A percentile compares a stretch with the other conserved stretches of the same genome.
Evolutionary conservation across 2,113 vertebrate species (phyloP).

Genomic region (Bucco capensis): DNA sequence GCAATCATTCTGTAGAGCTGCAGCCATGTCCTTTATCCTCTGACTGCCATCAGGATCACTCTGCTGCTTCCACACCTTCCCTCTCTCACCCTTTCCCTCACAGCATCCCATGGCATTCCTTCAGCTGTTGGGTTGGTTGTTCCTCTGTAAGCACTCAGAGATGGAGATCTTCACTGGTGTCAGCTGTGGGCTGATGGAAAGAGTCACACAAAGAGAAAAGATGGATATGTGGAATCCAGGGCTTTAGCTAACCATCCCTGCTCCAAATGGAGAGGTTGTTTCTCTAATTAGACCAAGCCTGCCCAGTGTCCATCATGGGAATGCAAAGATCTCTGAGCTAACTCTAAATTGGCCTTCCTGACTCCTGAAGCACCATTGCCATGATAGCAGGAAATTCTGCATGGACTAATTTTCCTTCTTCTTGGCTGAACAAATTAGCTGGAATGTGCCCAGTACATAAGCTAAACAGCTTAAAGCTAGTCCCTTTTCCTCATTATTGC

Average conservation of each 20-base stretch:
- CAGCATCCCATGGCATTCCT: not conserved
- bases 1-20: not conserved
- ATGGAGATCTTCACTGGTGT: not conserved
- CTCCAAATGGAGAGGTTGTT: not conserved
- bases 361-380: not conserved
- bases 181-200: not conserved
- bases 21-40: not conserved
- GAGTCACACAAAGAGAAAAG: not conserved
- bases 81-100: not conserved
- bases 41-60: not conserved
- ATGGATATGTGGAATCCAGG: not conserved
- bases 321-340: not conserved
- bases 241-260: not conserved
- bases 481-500: not conserved
- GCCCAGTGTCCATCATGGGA: not conserved
- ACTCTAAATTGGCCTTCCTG: not conserved
- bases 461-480: not conserved
- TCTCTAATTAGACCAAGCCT: not conserved
- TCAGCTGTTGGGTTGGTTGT: not conserved
- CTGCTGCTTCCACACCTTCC: not conserved
- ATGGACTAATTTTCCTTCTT: not conserved
- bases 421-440: not conserved
- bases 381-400: not conserved
- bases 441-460: not conserved
- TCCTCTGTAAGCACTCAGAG: not conserved